A percentile compares a stretch with the other conserved stretches of the same genome.
Conservation (phyloP, 2,888 invertebrate genomes). For the Perizoma affinitatum region DNA sequence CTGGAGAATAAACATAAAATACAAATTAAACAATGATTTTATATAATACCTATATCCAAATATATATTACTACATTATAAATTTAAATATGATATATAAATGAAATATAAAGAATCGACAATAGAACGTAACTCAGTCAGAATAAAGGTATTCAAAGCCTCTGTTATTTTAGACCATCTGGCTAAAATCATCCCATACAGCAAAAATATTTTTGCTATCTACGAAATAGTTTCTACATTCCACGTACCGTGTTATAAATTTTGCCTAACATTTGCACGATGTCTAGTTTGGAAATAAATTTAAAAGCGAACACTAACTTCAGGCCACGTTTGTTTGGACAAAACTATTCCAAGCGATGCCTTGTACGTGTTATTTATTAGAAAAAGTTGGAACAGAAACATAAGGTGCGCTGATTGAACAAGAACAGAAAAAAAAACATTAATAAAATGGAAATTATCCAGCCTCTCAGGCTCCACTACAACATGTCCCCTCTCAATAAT, state of each 20-base stretch:
- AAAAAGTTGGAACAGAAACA: conserved; percentile 4
- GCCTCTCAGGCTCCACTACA: conserved; percentile 21
- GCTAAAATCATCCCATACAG: too few species aligned
- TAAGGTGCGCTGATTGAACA: not conserved
- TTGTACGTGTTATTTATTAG: conserved; percentile 51
- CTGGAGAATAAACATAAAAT: too few species aligned
- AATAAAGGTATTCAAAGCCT: too few species aligned
- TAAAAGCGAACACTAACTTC: conserved; percentile 58
- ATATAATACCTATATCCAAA: too few species aligned
- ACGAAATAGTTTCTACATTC: not conserved
- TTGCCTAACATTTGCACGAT: conserved; percentile 57
- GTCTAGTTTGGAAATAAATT: conserved; percentile 67
- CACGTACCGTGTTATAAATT: conserved; percentile 25
- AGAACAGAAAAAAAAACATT: not conserved
- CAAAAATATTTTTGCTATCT: conserved; percentile 7
- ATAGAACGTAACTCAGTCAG: too few species aligned
- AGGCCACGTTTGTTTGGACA: conserved; percentile 59
- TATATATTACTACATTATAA: too few species aligned
- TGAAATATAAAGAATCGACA: too few species aligned
- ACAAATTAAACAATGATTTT: too few species aligned
- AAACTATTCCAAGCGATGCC: conserved; percentile 46
- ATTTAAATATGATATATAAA: too few species aligned
- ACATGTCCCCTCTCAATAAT: conserved; percentile 41
- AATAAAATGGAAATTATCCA: conserved; percentile 6
- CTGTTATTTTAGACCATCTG: too few species aligned